These are phyloP conservation scores for Ciconia maguari DNA, from an alignment of 2,113 vertebrate genomes.

Conservation along the genomic window DNA sequence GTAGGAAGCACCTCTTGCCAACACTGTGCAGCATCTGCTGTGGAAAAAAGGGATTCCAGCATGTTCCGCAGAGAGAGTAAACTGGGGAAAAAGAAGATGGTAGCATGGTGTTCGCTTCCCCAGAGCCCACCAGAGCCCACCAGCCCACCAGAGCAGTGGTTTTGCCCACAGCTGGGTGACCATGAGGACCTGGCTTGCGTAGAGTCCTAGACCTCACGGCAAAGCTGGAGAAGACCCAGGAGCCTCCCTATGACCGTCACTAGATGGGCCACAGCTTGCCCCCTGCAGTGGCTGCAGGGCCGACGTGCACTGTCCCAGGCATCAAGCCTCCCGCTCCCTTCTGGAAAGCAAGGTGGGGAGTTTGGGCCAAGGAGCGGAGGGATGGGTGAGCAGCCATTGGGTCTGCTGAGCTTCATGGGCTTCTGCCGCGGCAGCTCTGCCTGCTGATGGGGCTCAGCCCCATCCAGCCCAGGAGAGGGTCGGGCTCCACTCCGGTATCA, in stretches of 20 bases:
- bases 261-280: not conserved
- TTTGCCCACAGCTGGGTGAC: not conserved
- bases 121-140: not conserved
- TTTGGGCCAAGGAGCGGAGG: not conserved
- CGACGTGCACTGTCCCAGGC: rapidly evolving
- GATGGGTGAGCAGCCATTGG: not conserved
- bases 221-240: not conserved
- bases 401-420: not conserved
- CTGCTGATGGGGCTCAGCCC: not conserved
- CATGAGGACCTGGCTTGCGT: not conserved
- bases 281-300: not conserved
- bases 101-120: rapidly evolving
- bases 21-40: not conserved
- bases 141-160: not conserved
- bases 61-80: too few relatives aligned
- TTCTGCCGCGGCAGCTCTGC: too few relatives aligned
- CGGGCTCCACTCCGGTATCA: rapidly evolving
- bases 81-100: too few relatives aligned
- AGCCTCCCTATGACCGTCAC: not conserved
- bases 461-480: not conserved
- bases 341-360: not conserved
- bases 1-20: not conserved
- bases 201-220: too few relatives aligned
- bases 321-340: not conserved
- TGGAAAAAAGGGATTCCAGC: too few relatives aligned